phyloP scores from a whole-genome alignment of 2,888 invertebrate species.

The Tenthredo mesomela region DNA sequence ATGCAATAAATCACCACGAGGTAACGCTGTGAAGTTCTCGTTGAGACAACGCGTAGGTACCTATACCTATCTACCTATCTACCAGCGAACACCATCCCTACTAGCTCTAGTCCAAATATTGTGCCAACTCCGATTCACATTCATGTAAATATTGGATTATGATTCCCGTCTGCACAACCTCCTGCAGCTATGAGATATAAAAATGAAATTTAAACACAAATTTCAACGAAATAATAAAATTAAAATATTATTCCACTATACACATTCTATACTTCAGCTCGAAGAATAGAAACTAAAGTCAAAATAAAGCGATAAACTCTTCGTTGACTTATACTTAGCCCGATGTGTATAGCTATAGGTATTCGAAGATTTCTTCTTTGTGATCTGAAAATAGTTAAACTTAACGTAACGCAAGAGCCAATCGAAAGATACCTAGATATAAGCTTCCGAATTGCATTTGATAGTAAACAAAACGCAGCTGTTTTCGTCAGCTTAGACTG shows the following conservation, averaged over 20 bases:
- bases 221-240: background rate
- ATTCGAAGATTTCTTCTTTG: background rate
- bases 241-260: no score
- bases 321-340: background rate
- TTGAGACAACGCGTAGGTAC: conserved; percentile 26
- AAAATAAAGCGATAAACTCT: background rate
- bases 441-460: conserved; percentile 43
- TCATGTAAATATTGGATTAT: conserved; percentile 40
- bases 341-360: background rate
- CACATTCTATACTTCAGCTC: no score
- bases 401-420: background rate
- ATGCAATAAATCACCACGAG: conserved; percentile 63
- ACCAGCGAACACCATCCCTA: background rate
- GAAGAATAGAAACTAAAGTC: background rate
- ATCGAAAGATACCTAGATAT: conserved; percentile 20
- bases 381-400: conserved; percentile 33
- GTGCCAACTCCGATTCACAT: conserved; percentile 28
- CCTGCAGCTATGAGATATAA: background rate
- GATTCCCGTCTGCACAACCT: conserved; percentile 3
- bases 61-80: background rate
- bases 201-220: background rate
- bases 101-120: conserved; percentile 32
- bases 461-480: conserved; percentile 48
- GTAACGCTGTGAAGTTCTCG: conserved; percentile 36
- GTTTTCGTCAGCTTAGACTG: conserved; percentile 11